A percentile compares a stretch with the other conserved stretches of the same genome.
Evolutionary conservation across 2,113 vertebrate genomes (phyloP).

Genomic region (Notothenia rossii): DNA sequence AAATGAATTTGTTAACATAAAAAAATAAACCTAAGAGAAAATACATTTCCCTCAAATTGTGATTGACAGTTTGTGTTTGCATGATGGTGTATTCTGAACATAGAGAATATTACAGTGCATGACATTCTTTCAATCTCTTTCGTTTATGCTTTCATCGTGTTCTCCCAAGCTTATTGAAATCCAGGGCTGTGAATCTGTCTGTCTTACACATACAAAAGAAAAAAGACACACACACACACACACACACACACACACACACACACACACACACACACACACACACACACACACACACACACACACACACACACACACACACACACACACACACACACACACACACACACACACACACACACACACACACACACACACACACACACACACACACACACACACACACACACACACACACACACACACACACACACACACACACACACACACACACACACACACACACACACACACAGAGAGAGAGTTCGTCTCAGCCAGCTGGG

Average conservation of each 20-base stretch:
- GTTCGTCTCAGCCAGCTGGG: conserved; percentile 61
- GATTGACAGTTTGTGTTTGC: not conserved
- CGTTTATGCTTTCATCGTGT: not conserved
- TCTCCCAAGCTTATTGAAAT: conserved; percentile 11
- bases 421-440: not conserved
- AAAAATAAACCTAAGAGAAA: too few species aligned
- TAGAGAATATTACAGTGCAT: not conserved
- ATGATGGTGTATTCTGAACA: not conserved
- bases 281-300: conserved; percentile 28
- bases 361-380: conserved; percentile 14
- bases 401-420: conserved; percentile 19
- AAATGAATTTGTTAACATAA: too few species aligned
- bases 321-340: conserved; percentile 7
- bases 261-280: conserved; percentile 34
- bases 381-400: conserved; percentile 33
- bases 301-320: conserved; percentile 38
- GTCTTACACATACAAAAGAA: conserved; percentile 5
- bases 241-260: conserved; percentile 9
- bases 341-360: conserved; percentile 16
- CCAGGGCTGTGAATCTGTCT: conserved; percentile 30
- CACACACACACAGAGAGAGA: conserved; percentile 44
- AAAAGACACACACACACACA: not conserved
- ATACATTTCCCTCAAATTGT: too few species aligned
- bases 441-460: conserved; percentile 26
- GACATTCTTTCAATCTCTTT: not conserved